Percentiles rank a stretch among this genome's conserved stretches.
Conservation (phyloP, 2,113 vertebrate species). For the Saguinus imperator region DNA sequence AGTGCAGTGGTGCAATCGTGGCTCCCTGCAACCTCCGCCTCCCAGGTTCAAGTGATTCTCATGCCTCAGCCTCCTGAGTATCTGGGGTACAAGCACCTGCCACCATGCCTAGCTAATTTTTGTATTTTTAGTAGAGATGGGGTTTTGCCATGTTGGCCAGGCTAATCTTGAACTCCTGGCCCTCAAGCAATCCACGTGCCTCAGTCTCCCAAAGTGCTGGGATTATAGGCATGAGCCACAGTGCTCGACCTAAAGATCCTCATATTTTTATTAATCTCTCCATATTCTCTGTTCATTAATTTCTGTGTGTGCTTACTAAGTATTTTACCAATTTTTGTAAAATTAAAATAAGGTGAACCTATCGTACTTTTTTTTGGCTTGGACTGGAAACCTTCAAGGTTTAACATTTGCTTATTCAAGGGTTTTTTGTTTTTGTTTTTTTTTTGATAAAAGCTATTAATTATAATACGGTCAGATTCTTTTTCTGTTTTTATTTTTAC, state of each 20-base stretch:
- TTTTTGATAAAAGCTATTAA: slow-evolving; percentile 4
- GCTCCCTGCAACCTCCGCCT: no score
- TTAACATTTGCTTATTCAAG: slow-evolving; percentile 8
- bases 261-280: slow-evolving; percentile 21
- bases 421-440: not conserved
- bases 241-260: not conserved
- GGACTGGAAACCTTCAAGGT: not conserved
- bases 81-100: no score
- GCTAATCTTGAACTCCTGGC: no score
- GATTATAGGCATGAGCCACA: no score
- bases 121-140: no score
- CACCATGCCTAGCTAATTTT: no score
- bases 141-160: no score
- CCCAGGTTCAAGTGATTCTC: no score
- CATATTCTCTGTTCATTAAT: not conserved
- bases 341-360: not conserved
- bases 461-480: not conserved
- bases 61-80: no score
- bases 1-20: no score
- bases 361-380: not conserved
- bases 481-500: not conserved
- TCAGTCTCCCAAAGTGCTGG: no score
- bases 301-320: not conserved
- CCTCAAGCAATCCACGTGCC: no score
- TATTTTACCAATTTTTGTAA: slow-evolving; percentile 7